Percentiles rank a stretch among this genome's conserved stretches.
These are phyloP conservation scores for Eilema griseolum DNA, from an alignment of 2,888 invertebrate genomes.

Conservation along the genomic window DNA sequence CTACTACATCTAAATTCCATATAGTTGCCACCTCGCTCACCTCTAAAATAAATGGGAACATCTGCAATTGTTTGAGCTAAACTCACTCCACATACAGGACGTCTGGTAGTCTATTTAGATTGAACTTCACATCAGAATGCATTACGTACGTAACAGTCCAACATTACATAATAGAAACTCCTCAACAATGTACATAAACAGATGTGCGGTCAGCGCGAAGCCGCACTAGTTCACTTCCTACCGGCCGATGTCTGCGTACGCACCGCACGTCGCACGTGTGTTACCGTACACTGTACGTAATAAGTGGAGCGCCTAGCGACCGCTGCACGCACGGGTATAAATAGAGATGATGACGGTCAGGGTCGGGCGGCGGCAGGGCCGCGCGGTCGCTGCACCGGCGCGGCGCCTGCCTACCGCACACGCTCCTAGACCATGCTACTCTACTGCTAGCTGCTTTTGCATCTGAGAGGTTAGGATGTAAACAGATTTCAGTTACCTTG, in stretches of 20 bases:
- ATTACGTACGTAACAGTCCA: background rate
- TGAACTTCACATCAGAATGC: background rate
- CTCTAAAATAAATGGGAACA: no score
- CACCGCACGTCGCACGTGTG: conserved; percentile 1
- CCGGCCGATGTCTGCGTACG: background rate
- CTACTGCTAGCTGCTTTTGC: background rate
- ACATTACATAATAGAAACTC: background rate
- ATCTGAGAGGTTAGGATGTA: background rate
- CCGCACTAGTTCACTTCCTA: conserved; percentile 14
- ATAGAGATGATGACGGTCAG: conserved; percentile 71
- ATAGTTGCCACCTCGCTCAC: no score
- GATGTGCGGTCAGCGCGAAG: conserved; percentile 1
- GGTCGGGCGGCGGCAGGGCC: conserved; percentile 60
- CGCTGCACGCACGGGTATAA: conserved; percentile 60
- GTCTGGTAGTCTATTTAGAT: background rate
- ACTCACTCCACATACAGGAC: background rate
- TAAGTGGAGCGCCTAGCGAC: conserved; percentile 48
- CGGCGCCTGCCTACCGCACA: conserved; percentile 18
- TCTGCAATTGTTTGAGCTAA: background rate
- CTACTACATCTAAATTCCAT: background rate
- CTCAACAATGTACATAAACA: background rate
- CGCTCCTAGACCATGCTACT: background rate
- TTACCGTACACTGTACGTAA: conserved; percentile 22
- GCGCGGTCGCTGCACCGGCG: conserved; percentile 64
- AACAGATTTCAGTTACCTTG: background rate